These are phyloP conservation scores for Tyrannus savana DNA, from an alignment of 2,113 vertebrate species.

Conservation along the genomic window DNA sequence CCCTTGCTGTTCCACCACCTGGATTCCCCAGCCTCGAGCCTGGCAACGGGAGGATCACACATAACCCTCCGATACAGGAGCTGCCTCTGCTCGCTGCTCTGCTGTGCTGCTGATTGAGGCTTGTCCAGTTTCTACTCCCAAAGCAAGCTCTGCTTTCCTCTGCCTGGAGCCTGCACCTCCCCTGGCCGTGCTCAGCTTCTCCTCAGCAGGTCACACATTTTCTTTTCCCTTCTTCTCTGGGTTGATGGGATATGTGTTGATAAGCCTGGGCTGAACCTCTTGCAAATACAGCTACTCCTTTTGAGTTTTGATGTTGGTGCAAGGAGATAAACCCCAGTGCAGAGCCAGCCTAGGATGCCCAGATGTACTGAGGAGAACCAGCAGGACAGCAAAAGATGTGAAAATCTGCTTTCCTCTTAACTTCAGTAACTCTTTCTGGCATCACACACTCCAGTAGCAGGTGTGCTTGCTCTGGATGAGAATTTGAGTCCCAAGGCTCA, in stretches of 20 bases:
- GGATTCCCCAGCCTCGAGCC: background rate
- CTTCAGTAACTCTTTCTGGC: background rate
- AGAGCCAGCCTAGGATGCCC: background rate
- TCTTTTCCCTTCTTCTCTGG: background rate
- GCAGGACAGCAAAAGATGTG: background rate
- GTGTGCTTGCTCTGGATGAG: background rate
- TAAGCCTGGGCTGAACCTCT: background rate
- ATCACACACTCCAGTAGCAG: background rate
- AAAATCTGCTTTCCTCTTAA: background rate
- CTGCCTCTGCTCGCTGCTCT: background rate
- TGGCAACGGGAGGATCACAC: background rate
- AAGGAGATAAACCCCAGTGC: background rate
- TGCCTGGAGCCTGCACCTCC: background rate
- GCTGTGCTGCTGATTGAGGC: background rate
- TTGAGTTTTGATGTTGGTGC: background rate
- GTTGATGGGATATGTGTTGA: background rate
- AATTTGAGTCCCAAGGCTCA: background rate
- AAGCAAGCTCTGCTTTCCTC: background rate
- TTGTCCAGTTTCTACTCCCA: background rate
- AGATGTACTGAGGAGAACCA: background rate
- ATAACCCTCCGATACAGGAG: background rate
- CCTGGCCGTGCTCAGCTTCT: background rate
- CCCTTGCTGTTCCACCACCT: constrained; percentile 3
- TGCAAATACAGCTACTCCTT: background rate
- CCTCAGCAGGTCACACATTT: background rate